Percentiles rank a stretch among this genome's conserved stretches.
Evolutionary conservation across 2,797 vertebrate species (phyloP).

Genomic region (Mormyrops attenuatus): DNA sequence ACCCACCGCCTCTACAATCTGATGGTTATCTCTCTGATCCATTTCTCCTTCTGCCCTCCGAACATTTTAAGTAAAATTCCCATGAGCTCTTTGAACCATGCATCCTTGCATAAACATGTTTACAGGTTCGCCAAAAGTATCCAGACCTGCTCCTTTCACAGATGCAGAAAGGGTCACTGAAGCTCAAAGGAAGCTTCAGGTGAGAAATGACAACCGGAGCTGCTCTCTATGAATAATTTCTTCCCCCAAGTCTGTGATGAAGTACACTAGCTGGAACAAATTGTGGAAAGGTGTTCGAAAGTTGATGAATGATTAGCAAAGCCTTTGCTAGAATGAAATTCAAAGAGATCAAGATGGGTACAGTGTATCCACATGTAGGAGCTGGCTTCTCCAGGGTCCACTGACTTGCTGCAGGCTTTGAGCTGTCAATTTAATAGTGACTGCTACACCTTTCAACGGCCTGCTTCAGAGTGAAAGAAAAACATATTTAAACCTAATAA

Average conservation of each 20-base stretch:
- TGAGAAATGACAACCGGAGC: not conserved
- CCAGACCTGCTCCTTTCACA: not conserved
- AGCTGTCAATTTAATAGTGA: not conserved
- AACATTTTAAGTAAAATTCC: not conserved
- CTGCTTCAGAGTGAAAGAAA: not conserved
- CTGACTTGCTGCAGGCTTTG: not conserved
- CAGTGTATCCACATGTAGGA: not conserved
- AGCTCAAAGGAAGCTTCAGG: not conserved
- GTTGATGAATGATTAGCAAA: not conserved
- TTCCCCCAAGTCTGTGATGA: not conserved
- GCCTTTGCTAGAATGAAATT: not conserved
- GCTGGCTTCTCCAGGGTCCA: not conserved
- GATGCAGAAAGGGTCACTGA: not conserved
- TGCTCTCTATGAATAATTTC: slow-evolving; percentile 11
- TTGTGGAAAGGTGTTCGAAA: slow-evolving; percentile 7
- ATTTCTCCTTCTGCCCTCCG: not conserved
- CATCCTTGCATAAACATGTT: not conserved
- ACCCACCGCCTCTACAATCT: not conserved
- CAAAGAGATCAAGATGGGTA: not conserved
- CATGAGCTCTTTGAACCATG: not conserved
- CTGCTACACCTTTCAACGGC: not conserved
- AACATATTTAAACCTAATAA: not conserved
- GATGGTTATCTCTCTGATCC: not conserved
- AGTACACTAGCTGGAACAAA: not conserved
- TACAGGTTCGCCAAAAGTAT: not conserved